These are phyloP conservation scores for Trachelus tabidus DNA, from an alignment of 2,888 invertebrate species.

Conservation along the genomic window DNA sequence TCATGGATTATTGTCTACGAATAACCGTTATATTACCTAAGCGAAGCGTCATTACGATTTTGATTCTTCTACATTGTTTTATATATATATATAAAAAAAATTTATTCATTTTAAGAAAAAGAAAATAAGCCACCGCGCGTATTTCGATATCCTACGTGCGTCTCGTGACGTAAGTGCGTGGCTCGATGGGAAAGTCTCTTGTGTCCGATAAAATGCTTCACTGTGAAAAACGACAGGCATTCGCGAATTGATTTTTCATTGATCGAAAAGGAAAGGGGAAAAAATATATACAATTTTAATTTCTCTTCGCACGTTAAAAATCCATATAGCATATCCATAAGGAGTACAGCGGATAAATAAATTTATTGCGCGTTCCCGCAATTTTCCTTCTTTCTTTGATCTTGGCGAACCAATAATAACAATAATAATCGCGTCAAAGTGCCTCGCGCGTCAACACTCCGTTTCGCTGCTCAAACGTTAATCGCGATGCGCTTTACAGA, in stretches of 20 bases:
- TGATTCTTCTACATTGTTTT: conserved; percentile 39
- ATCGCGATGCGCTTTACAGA: no score
- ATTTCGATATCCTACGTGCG: not conserved
- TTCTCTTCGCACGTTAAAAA: no score
- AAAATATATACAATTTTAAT: no score
- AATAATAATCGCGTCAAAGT: no score
- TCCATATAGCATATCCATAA: no score
- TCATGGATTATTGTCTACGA: conserved; percentile 23
- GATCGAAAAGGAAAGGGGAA: not conserved
- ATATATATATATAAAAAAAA: conserved; percentile 16
- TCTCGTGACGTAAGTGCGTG: not conserved
- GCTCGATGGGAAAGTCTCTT: not conserved
- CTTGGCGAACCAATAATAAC: not conserved
- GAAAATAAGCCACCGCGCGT: not conserved
- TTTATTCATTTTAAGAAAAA: not conserved
- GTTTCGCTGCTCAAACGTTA: no score
- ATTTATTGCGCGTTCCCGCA: no score
- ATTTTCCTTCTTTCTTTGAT: not conserved
- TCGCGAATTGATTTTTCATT: not conserved
- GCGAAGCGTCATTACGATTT: conserved; percentile 24
- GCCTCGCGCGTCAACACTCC: no score
- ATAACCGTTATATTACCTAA: not conserved
- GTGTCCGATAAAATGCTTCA: not conserved
- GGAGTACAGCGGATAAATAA: no score
- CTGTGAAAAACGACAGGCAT: not conserved